Evolutionary conservation across 2,113 vertebrate genomes (phyloP), one percentile per base, ranked within the genome.

Genomic region (Meriones unguiculatus): DNA sequence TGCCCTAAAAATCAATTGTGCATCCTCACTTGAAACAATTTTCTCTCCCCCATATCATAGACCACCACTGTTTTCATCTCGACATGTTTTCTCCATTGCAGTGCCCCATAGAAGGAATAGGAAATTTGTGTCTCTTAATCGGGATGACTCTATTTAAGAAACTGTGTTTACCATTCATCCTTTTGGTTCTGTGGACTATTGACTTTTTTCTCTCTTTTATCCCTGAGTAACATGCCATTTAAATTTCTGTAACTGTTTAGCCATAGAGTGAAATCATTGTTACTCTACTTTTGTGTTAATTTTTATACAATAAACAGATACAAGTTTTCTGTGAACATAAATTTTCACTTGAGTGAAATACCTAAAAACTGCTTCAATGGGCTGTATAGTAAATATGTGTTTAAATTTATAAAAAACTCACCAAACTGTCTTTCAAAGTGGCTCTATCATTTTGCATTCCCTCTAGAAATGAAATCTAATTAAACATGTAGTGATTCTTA

Each of bases 401-500:
- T 89, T 80, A 69, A 90, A 89, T 89, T 89, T 62, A 4, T 82
- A 65, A 77, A 77, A 30, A 90, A 94, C 57, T 54, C 38, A 46
- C 11, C 14, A 87, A 89, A 90, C 22, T 22, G 17, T 82, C 50
- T 90, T 92, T 11, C 15, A 92, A 82, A 87, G 22, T 91, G 22
- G 72, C 28, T 87, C 1, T 80, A 15, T 17, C 46, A 73, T 41
- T 87, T 25, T 41, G 24, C 22, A 64, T 69, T 30, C 32, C 62
- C 50, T 3, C 17, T 76, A 93, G n/a, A 14, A 82, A 87, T 93
- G 25, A 38, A 57, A 59, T 87, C n/a, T 72, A 65, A 93, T 77
- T 65, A 20, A 10, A 17, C 28, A n/a, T 76, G 41, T 65, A n/a
- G 24, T 77, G 41, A 73, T 67, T 89, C 18, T 91, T 50, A 80